Conservation (phyloP, 1,140 invertebrate genomes). For the Bicyclus anynana region DNA sequence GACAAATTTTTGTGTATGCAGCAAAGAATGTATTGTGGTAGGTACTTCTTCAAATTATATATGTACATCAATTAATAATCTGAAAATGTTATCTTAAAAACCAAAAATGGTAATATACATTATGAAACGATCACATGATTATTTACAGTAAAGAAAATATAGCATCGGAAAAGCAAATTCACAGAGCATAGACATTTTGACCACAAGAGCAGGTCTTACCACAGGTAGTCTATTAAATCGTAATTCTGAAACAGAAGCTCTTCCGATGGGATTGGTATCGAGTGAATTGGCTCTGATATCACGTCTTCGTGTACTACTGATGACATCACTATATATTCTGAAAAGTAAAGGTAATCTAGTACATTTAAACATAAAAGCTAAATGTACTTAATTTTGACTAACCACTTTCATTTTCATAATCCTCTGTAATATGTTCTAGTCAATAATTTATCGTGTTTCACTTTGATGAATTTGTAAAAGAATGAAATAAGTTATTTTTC, state of each 20-base stretch:
- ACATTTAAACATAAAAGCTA: neutral
- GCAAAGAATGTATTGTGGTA: neutral
- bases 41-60: neutral
- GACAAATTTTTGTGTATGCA: no score
- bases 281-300: constrained; percentile 23
- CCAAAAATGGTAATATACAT: neutral
- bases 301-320: constrained; percentile 43
- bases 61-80: neutral
- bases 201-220: constrained; percentile 40
- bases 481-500: no score
- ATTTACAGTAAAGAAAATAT: neutral
- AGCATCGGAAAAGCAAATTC: neutral
- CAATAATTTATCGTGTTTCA: no score
- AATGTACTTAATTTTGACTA: no score
- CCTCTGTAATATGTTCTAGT: no score
- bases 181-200: neutral
- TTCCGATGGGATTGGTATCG: constrained; percentile 40
- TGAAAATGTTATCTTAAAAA: neutral
- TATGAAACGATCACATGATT: neutral
- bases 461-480: no score
- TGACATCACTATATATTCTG: constrained; percentile 58
- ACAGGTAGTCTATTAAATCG: constrained; percentile 50
- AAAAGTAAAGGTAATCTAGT: constrained; percentile 26
- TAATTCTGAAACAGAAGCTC: constrained; percentile 49
- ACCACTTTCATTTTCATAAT: no score